These are phyloP conservation scores for Cyclophora punctaria DNA, from an alignment of 2,888 invertebrate species.

Conservation along the genomic window DNA sequence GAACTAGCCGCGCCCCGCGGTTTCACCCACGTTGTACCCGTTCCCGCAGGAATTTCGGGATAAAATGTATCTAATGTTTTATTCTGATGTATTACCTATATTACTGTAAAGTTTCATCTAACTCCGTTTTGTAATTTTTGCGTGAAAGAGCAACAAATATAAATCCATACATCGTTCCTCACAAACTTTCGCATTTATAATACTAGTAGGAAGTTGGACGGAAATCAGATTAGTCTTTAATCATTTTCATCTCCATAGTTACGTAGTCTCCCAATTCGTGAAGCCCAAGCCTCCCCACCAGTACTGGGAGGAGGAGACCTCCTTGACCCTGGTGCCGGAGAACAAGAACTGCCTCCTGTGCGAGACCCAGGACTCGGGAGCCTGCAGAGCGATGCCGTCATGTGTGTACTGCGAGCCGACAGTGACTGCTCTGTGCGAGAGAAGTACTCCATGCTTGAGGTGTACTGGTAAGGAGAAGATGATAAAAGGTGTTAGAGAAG, in stretches of 20 bases:
- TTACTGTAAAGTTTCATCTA: too few relatives aligned
- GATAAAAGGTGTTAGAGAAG: too few relatives aligned
- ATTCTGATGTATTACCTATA: too few relatives aligned
- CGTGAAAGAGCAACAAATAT: too few relatives aligned
- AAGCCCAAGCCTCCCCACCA: conserved; percentile 63
- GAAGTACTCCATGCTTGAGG: conserved; percentile 58
- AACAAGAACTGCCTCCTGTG: conserved; percentile 64
- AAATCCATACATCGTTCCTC: too few relatives aligned
- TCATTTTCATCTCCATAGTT: conserved; percentile 26
- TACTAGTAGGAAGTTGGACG: too few relatives aligned
- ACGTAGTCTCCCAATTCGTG: conserved; percentile 61
- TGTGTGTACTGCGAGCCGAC: conserved; percentile 66
- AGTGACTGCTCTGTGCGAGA: conserved; percentile 60
- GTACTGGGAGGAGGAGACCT: conserved; percentile 65
- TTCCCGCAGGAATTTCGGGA: too few relatives aligned
- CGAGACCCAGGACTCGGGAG: conserved; percentile 59
- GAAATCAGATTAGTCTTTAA: neutral
- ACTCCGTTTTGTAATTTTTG: too few relatives aligned
- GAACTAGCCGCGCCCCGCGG: too few relatives aligned
- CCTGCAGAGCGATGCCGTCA: conserved; percentile 61
- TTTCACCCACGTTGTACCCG: too few relatives aligned
- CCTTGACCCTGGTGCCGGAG: conserved; percentile 49
- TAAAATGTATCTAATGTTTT: too few relatives aligned
- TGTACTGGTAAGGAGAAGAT: conserved; percentile 45
- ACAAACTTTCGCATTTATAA: too few relatives aligned